phyloP scores from a whole-genome alignment of 2,888 invertebrate genomes.

The Romanomermis culicivorax region DNA sequence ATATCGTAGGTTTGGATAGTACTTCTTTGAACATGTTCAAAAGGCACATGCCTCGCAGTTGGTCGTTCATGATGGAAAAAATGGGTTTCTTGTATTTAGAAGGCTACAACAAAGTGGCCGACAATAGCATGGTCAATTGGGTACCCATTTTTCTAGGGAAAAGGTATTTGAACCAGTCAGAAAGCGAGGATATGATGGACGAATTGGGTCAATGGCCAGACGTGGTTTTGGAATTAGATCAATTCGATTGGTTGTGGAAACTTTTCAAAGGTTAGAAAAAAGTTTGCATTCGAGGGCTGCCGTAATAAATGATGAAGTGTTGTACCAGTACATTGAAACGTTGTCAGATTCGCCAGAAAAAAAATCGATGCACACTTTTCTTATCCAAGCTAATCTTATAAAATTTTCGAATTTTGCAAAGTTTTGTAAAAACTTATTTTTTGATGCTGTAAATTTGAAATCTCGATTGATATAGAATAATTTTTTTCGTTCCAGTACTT shows the following conservation, averaged over 20 bases:
- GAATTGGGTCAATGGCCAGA: slow-evolving; percentile 37
- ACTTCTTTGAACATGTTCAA: slow-evolving; percentile 2
- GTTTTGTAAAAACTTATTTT: no score
- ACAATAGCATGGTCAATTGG: slow-evolving; percentile 73
- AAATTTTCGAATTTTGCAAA: no score
- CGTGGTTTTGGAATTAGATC: not conserved
- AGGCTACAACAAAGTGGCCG: slow-evolving; percentile 74
- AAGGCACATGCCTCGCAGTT: not conserved
- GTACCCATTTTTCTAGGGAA: slow-evolving; percentile 52
- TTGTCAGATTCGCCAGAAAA: no score
- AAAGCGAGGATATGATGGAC: slow-evolving; percentile 31
- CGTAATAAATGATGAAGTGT: no score
- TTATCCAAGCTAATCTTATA: no score
- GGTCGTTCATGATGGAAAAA: slow-evolving; percentile 36
- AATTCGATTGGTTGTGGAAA: not conserved
- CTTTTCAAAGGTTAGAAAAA: not conserved
- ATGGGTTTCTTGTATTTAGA: slow-evolving; percentile 50
- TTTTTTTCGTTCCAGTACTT: no score
- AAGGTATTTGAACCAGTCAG: slow-evolving; percentile 9
- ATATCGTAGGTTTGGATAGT: not conserved
- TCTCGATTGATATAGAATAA: no score
- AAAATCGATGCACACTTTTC: no score
- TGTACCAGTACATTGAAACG: no score
- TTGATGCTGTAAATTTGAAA: no score
- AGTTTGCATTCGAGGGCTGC: no score